Evolutionary conservation across 2,797 vertebrate genomes (phyloP), one percentile per base, ranked within the genome.

Genomic region (Poeciliopsis presidionis): DNA sequence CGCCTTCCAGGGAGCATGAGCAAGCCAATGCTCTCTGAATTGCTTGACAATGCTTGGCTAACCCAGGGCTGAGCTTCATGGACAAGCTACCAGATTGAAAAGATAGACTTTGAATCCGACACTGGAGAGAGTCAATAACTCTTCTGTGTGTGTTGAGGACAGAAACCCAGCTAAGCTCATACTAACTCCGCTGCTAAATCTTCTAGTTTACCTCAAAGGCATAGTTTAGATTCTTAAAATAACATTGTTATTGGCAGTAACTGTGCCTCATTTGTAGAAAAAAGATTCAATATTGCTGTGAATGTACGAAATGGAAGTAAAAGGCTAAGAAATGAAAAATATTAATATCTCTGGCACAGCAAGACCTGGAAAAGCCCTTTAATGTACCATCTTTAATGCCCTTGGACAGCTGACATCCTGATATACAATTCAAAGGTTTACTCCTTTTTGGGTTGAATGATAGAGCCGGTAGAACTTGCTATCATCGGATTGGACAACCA

Each of bases 21-120:
- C 87, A 88, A 90, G 87, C 78, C 89, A 46, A 22, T 65, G 85
- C 85, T 87, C 85, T 81, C 81, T 90, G 88, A 90, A 92, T 91
- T 87, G 88, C 88, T 80, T 87, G 86, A 88, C 88, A 84, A 87
- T 86, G 77, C 87, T 85, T 53, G 9, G 87, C 84, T 84, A 89
- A 90, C 88, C 80, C 83, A 74, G 53, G 76, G 77, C 73, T 81
- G 84, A 90, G 84, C 83, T 91, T 86, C 81, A 86, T 59, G 86
- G 87, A 88, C 87, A 76, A 82, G 88, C 81, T 53, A 84, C 77
- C 36, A 80, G 86, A 92, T 85, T 88, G 88, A 88, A 93, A 92
- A 87, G 86, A 90, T 86, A 84, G 76, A 81, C 79, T 72, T 78
- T 82, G 78, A 90, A 87, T 90, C 82, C 78, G 81, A 72, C 61